Percentiles rank a stretch among this genome's conserved stretches.
phyloP scores from a whole-genome alignment of 2,113 vertebrate species.

The Periophthalmus modestus region DNA sequence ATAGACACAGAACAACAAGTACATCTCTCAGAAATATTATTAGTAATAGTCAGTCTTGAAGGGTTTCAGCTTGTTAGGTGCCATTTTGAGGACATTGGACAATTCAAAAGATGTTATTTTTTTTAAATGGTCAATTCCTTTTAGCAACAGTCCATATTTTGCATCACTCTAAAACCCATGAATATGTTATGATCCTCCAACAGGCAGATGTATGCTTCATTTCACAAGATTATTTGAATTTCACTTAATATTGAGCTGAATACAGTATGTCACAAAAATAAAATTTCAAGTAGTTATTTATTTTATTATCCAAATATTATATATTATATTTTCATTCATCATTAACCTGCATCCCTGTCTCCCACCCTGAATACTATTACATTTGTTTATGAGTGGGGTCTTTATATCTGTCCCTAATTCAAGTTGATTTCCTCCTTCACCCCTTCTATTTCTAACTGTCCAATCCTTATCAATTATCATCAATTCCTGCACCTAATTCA shows the following conservation, averaged over 20 bases:
- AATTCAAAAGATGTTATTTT: no score
- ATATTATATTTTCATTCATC: neutral
- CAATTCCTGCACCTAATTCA: slow-evolving; percentile 18
- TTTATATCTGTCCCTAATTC: neutral
- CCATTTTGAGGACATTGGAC: no score
- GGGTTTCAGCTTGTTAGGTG: no score
- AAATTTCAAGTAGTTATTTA: neutral
- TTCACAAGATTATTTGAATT: neutral
- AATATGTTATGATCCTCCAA: neutral
- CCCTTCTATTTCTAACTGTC: neutral
- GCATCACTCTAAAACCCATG: no score
- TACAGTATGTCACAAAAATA: neutral
- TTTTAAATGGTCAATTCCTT: no score
- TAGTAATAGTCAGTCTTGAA: no score
- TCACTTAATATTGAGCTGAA: neutral
- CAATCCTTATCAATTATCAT: slow-evolving; percentile 14
- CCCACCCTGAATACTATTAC: neutral
- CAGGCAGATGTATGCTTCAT: neutral
- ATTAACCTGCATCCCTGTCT: neutral
- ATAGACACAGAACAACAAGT: neutral
- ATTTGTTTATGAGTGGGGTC: neutral
- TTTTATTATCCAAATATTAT: neutral
- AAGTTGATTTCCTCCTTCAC: neutral
- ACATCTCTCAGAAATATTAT: neutral
- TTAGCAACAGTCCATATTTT: no score